Evolutionary conservation across 2,113 vertebrate genomes (phyloP).

Genomic region (Felis chaus): DNA sequence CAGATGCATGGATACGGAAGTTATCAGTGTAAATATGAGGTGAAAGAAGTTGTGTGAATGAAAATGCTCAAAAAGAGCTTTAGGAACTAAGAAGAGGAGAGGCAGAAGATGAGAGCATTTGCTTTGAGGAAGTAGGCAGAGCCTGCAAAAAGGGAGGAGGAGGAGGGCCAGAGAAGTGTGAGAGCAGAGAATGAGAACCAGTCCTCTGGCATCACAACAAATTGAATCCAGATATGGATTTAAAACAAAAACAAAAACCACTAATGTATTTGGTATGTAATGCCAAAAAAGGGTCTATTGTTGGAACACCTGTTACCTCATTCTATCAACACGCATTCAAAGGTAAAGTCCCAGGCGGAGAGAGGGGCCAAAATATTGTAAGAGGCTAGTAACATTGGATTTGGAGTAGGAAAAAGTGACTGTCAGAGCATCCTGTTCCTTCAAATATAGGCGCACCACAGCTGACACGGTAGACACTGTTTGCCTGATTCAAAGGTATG

Average conservation of each 20-base stretch:
- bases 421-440: not conserved
- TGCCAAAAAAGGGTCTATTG: too few species aligned
- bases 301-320: not conserved
- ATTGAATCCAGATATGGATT: not conserved
- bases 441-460: not conserved
- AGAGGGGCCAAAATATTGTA: not conserved
- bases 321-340: not conserved
- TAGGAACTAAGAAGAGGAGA: not conserved
- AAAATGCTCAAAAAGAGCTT: not conserved
- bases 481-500: not conserved
- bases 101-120: not conserved
- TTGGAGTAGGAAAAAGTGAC: not conserved
- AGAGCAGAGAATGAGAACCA: not conserved
- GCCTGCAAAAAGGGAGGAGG: not conserved
- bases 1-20: not conserved
- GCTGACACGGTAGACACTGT: accelerated
- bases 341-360: not conserved
- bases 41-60: not conserved
- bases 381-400: not conserved
- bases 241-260: not conserved
- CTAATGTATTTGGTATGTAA: too few species aligned
- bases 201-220: not conserved
- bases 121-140: not conserved
- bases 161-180: accelerated
- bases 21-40: not conserved